Percentiles rank a stretch among this genome's conserved stretches.
Evolutionary conservation across 2,113 vertebrate species (phyloP).

Genomic region (Telmatochromis sp.): DNA sequence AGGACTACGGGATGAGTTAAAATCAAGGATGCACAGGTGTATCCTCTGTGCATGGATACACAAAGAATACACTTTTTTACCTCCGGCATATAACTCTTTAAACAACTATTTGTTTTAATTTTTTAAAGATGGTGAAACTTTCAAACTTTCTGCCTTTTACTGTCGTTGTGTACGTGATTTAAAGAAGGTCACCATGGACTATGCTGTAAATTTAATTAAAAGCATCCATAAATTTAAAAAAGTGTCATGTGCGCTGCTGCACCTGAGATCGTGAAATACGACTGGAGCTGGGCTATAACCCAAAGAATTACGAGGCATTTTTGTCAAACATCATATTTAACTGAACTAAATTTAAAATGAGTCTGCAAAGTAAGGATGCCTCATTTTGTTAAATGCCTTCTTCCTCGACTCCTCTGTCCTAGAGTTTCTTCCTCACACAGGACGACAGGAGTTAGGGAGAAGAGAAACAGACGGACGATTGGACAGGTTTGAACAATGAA

Average conservation of each 20-base stretch:
- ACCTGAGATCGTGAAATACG: background rate
- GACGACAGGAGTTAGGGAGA: background rate
- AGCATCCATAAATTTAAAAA: background rate
- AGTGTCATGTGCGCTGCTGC: rapidly evolving
- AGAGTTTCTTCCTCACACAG: background rate
- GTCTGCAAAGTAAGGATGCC: background rate
- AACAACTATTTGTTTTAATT: background rate
- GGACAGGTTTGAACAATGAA: background rate
- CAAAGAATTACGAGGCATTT: background rate
- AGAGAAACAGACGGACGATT: background rate
- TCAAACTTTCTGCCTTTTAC: background rate
- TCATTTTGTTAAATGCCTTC: background rate
- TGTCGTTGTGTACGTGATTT: background rate
- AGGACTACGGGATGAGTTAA: background rate
- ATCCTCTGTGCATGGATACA: background rate
- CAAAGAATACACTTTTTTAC: background rate
- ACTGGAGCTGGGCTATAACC: background rate
- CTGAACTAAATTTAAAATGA: background rate
- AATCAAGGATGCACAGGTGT: background rate
- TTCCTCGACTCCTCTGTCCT: background rate
- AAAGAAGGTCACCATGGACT: background rate
- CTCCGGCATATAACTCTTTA: background rate
- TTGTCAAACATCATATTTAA: background rate
- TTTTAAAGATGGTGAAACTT: background rate
- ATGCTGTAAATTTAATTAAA: background rate